phyloP scores from a whole-genome alignment of 2,113 vertebrate genomes.

The Hemiprocne comata region DNA sequence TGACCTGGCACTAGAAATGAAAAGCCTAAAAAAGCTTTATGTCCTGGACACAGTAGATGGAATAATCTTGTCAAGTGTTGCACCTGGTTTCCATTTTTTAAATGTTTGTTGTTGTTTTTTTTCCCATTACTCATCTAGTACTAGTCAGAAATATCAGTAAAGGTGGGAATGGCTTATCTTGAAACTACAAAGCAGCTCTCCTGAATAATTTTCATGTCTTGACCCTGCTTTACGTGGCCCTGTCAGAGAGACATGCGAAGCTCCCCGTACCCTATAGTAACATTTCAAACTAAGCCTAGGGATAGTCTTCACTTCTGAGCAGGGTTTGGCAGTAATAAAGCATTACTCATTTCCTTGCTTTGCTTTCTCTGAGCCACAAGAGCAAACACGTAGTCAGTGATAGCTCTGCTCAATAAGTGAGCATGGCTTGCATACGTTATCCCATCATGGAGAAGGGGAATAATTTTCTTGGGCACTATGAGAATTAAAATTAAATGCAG shows the following conservation, averaged over 20 bases:
- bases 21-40: background rate
- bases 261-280: constrained; percentile 4
- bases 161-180: background rate
- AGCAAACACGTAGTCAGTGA: constrained; percentile 63
- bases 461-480: background rate
- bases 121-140: background rate
- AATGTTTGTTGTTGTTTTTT: background rate
- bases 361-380: constrained; percentile 60
- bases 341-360: constrained; percentile 63
- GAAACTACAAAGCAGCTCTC: constrained; percentile 9
- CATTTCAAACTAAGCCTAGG: constrained; percentile 46
- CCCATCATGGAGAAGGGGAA: background rate
- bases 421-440: background rate
- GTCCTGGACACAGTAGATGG: background rate
- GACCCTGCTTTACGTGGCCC: background rate
- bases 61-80: background rate
- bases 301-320: constrained; percentile 58
- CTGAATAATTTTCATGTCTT: constrained; percentile 21
- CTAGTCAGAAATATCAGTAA: background rate
- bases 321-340: constrained; percentile 54
- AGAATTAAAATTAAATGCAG: constrained; percentile 5
- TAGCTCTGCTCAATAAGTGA: constrained; percentile 52
- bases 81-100: background rate
- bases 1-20: background rate
- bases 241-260: background rate